These are phyloP conservation scores for Pterois miles DNA, from an alignment of 2,797 vertebrate genomes.

Conservation along the genomic window DNA sequence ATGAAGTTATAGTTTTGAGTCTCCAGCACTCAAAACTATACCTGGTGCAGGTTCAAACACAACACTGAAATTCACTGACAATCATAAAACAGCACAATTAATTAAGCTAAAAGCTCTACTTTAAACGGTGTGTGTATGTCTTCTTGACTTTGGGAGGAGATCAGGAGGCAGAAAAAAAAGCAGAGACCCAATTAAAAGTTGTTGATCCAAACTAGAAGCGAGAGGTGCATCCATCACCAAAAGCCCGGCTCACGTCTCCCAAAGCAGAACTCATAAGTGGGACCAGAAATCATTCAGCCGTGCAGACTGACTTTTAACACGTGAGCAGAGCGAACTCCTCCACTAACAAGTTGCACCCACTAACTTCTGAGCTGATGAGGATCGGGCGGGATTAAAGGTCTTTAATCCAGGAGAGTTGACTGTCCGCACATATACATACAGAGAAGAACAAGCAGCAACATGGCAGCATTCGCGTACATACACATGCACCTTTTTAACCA, in stretches of 20 bases:
- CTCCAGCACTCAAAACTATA: too few relatives aligned
- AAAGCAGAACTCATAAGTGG: slow-evolving; percentile 6
- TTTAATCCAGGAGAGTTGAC: slow-evolving; percentile 68
- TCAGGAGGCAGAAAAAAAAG: slow-evolving; percentile 49
- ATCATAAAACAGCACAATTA: neutral
- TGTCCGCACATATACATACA: slow-evolving; percentile 24
- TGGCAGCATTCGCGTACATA: neutral
- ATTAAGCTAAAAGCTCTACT: slow-evolving; percentile 27
- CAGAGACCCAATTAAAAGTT: slow-evolving; percentile 69
- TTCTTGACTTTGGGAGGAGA: slow-evolving; percentile 49
- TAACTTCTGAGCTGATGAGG: slow-evolving; percentile 68
- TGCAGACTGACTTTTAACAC: slow-evolving; percentile 38
- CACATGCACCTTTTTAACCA: slow-evolving; percentile 15
- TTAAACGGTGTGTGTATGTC: slow-evolving; percentile 24
- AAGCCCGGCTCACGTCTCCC: slow-evolving; percentile 32
- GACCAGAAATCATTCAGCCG: slow-evolving; percentile 26
- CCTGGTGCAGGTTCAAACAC: neutral
- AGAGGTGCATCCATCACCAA: slow-evolving; percentile 65
- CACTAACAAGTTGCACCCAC: slow-evolving; percentile 50
- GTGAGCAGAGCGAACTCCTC: slow-evolving; percentile 31
- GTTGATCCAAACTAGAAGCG: slow-evolving; percentile 70
- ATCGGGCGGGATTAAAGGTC: slow-evolving; percentile 66
- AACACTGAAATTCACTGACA: neutral
- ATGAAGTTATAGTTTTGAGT: neutral
- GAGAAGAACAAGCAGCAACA: slow-evolving; percentile 18